These are phyloP conservation scores for Coptodon bakossiorum DNA, from an alignment of 2,113 vertebrate genomes.

Conservation along the genomic window DNA sequence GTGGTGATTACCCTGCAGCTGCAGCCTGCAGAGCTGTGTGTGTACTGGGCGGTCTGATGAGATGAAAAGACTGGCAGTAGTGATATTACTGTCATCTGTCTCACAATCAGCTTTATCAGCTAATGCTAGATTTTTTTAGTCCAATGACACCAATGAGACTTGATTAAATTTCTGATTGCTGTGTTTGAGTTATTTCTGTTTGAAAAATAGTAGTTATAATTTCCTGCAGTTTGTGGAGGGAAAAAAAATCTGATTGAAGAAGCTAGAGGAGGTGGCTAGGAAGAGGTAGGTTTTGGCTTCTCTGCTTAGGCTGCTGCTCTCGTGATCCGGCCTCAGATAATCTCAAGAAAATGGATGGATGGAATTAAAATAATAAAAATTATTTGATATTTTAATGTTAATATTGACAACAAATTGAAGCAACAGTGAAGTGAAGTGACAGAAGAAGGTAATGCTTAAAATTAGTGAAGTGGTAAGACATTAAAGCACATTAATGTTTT, in stretches of 20 bases:
- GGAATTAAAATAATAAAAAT: background rate
- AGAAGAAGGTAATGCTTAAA: background rate
- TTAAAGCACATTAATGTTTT: background rate
- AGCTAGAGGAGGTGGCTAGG: background rate
- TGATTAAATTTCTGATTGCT: background rate
- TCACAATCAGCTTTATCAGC: background rate
- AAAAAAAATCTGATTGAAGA: background rate
- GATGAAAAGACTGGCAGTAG: background rate
- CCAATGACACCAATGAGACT: background rate
- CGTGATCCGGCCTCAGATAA: background rate
- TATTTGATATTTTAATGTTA: background rate
- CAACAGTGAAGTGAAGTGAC: background rate
- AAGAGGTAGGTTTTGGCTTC: background rate
- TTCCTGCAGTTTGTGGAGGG: rapidly evolving
- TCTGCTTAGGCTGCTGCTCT: background rate
- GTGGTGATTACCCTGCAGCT: background rate
- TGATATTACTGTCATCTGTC: background rate
- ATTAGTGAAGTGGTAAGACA: background rate
- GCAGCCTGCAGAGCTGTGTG: background rate
- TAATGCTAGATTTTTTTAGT: background rate
- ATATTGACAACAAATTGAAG: background rate
- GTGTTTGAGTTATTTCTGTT: background rate
- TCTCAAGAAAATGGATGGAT: background rate
- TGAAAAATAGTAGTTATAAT: background rate
- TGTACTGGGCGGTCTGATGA: background rate